These are phyloP conservation scores for Habroteleia sp. DNA, from an alignment of 2,888 invertebrate genomes.

Conservation along the genomic window DNA sequence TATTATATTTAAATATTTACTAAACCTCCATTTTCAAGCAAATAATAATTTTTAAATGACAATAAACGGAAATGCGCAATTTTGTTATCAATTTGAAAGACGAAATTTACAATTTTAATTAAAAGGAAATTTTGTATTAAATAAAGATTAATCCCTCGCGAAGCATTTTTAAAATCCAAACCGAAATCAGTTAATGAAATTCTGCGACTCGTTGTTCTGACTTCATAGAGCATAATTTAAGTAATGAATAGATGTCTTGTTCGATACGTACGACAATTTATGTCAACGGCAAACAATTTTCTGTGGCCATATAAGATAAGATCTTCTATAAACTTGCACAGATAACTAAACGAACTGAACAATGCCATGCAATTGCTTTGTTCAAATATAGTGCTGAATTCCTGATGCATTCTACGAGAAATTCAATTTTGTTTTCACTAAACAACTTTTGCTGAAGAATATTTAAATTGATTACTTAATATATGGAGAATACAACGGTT, in stretches of 20 bases:
- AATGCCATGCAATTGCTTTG: slow-evolving; percentile 40
- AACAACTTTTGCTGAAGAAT: slow-evolving; percentile 26
- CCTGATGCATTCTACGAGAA: slow-evolving; percentile 31
- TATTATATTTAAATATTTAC: too few relatives aligned
- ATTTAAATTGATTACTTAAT: slow-evolving; percentile 15
- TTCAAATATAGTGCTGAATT: slow-evolving; percentile 30
- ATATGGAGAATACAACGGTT: too few relatives aligned
- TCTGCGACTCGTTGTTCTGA: too few relatives aligned
- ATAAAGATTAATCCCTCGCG: too few relatives aligned
- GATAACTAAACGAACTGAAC: slow-evolving; percentile 48
- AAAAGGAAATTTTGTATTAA: too few relatives aligned
- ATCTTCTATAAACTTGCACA: slow-evolving; percentile 46
- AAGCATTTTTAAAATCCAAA: too few relatives aligned
- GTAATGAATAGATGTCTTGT: slow-evolving; percentile 40
- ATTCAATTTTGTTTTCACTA: slow-evolving; percentile 40
- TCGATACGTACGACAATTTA: slow-evolving; percentile 45
- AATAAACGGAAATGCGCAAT: too few relatives aligned
- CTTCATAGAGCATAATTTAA: slow-evolving; percentile 27
- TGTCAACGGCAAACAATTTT: slow-evolving; percentile 47
- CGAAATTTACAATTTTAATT: too few relatives aligned
- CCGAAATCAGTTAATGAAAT: too few relatives aligned
- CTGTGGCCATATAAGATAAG: slow-evolving; percentile 35
- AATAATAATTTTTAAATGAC: neutral
- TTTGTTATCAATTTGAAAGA: too few relatives aligned
- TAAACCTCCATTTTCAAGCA: slow-evolving; percentile 1